Conservation (phyloP, 2,113 vertebrate genomes). For the Tachuris rubrigastra region DNA sequence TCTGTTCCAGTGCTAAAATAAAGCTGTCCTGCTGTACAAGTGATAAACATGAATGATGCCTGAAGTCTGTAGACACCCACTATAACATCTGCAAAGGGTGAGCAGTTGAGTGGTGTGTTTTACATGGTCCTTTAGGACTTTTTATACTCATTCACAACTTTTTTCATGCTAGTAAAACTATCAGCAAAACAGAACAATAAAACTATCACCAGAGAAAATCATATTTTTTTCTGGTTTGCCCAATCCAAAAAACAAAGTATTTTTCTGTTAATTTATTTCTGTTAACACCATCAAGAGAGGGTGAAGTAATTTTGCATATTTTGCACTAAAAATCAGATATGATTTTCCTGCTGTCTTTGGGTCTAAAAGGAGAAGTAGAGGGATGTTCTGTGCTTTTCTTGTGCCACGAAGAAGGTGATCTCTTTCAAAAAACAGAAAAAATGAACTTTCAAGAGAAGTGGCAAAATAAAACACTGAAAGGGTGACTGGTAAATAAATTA, state of each 20-base stretch:
- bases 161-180: neutral
- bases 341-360: neutral
- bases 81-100: neutral
- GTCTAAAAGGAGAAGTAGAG: neutral
- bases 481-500: neutral
- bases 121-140: neutral
- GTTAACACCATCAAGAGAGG: neutral
- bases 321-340: neutral
- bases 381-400: neutral
- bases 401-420: neutral
- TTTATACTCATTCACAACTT: neutral
- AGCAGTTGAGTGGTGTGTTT: neutral
- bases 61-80: neutral
- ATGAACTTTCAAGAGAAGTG: neutral
- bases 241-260: neutral
- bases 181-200: neutral
- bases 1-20: neutral
- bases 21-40: neutral
- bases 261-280: neutral
- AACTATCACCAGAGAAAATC: neutral
- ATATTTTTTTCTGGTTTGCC: neutral
- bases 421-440: neutral
- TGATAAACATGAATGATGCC: neutral
- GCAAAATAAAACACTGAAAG: neutral
- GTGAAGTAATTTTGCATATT: neutral